A percentile compares a stretch with the other conserved stretches of the same genome.
Evolutionary conservation across 2,888 invertebrate genomes (phyloP).

Genomic region (Drosophila fungiperda): DNA sequence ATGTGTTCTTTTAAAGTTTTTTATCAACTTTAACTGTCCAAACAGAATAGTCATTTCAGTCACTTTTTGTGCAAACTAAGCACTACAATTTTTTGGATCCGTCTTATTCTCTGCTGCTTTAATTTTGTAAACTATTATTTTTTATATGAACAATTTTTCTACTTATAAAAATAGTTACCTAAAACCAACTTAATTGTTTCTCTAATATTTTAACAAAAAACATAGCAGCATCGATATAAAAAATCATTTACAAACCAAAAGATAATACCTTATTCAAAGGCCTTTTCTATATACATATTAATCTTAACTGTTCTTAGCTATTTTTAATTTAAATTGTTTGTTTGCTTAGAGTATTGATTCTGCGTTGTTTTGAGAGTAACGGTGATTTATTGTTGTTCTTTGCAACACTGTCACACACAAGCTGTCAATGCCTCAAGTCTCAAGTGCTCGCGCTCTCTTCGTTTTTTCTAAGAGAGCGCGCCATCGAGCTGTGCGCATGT

Average conservation of each 20-base stretch:
- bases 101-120: background rate
- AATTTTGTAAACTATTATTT: background rate
- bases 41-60: background rate
- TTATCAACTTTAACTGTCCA: background rate
- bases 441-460: conserved; percentile 47
- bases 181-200: background rate
- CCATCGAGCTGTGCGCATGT: conserved; percentile 37
- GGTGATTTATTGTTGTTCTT: background rate
- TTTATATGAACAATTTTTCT: background rate
- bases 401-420: conserved; percentile 7
- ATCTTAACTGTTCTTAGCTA: background rate
- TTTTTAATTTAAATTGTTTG: background rate
- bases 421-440: background rate
- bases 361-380: background rate
- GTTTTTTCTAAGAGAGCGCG: conserved; percentile 38
- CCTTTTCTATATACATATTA: background rate
- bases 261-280: background rate
- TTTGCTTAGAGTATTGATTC: background rate
- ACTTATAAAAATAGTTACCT: background rate
- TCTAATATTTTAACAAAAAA: background rate
- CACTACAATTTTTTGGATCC: background rate
- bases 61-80: background rate
- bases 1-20: background rate
- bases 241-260: background rate
- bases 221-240: background rate